Percentiles rank a stretch among this genome's conserved stretches.
Evolutionary conservation across 2,888 invertebrate genomes (phyloP).

Genomic region (Fragum fragum): DNA sequence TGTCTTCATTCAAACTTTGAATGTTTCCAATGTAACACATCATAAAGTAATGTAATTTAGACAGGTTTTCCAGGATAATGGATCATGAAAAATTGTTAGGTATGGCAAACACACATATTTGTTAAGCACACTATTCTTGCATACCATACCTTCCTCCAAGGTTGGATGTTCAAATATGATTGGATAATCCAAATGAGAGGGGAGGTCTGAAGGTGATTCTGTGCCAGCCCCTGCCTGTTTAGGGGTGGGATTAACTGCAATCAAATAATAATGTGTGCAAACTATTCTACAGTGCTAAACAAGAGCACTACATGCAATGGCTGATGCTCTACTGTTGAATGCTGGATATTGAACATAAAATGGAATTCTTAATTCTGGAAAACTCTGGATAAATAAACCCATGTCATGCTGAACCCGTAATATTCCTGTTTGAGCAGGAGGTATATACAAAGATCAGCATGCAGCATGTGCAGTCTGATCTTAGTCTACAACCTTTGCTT

Average conservation of each 20-base stretch:
- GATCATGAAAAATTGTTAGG: background rate
- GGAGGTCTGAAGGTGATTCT: conserved; percentile 76
- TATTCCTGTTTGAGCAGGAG: too few relatives aligned
- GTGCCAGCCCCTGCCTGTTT: conserved; percentile 76
- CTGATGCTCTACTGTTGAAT: too few relatives aligned
- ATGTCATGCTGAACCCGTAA: too few relatives aligned
- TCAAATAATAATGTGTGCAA: conserved; percentile 36
- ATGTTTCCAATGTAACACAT: background rate
- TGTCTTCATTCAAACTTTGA: too few relatives aligned
- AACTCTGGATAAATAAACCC: too few relatives aligned
- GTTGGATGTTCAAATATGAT: conserved; percentile 81
- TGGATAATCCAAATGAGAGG: conserved; percentile 74
- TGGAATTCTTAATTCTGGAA: too few relatives aligned
- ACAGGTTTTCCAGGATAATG: too few relatives aligned
- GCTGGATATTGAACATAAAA: too few relatives aligned
- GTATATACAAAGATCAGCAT: too few relatives aligned
- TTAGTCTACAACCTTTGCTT: too few relatives aligned
- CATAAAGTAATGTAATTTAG: background rate
- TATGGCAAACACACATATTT: background rate
- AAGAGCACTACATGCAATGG: too few relatives aligned
- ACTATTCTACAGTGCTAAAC: conserved; percentile 26
- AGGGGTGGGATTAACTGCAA: conserved; percentile 80
- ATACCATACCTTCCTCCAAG: conserved; percentile 77
- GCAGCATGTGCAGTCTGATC: too few relatives aligned
- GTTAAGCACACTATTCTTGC: background rate